A percentile compares a stretch with the other conserved stretches of the same genome.
Evolutionary conservation across 2,888 invertebrate genomes (phyloP).

Genomic region (Ophraella communa): DNA sequence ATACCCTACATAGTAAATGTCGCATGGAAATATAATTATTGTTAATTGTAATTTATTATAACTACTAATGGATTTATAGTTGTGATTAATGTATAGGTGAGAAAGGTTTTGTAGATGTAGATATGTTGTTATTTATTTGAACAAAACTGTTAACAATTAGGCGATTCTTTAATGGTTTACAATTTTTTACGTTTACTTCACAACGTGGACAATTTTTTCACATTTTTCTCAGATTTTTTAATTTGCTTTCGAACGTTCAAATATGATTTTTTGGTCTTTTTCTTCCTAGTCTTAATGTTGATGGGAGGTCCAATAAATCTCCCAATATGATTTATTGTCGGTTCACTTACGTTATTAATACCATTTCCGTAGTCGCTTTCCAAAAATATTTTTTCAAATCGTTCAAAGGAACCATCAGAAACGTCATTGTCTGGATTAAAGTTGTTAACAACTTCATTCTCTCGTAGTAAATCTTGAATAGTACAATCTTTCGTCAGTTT

Average conservation of each 20-base stretch:
- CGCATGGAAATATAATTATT: not conserved
- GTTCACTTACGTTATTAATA: not conserved
- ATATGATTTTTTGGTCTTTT: not conserved
- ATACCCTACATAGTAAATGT: not conserved
- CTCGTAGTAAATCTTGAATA: not conserved
- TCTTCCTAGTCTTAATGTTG: not conserved
- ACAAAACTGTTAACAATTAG: not conserved
- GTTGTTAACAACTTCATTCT: not conserved
- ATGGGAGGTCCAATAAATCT: not conserved
- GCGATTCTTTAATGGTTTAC: not conserved
- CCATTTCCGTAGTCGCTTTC: not conserved
- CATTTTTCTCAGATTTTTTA: not conserved
- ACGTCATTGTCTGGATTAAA: not conserved
- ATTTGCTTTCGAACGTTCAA: not conserved
- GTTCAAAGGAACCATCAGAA: not conserved
- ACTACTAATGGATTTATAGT: no score
- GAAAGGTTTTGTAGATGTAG: no score
- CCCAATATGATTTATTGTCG: not conserved
- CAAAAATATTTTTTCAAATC: not conserved
- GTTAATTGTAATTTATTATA: no score
- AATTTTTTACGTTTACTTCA: not conserved
- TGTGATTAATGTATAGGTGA: no score
- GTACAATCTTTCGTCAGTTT: not conserved
- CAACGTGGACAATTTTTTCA: not conserved
- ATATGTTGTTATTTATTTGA: not conserved